These are phyloP conservation scores for Thamnophis elegans DNA, from an alignment of 2,797 vertebrate genomes.

Conservation along the genomic window DNA sequence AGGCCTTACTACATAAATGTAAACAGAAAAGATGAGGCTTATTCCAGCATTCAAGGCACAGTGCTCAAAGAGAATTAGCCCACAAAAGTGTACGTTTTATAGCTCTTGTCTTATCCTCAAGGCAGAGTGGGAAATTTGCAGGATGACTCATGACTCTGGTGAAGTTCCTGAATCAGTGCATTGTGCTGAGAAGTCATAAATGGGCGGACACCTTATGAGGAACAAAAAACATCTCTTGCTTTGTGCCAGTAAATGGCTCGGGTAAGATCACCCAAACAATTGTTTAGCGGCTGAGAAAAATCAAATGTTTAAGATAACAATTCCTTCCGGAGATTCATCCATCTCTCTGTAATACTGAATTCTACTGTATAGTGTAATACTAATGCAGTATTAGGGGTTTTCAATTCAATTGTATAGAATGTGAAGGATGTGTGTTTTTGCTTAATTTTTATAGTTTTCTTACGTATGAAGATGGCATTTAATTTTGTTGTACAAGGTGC, in stretches of 20 bases:
- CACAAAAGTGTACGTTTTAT: conserved; percentile 43
- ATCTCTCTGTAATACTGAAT: accelerated
- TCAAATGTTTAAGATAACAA: neutral
- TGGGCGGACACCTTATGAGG: neutral
- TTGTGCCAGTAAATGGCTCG: neutral
- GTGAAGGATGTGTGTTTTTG: too few species aligned
- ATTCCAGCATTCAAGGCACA: neutral
- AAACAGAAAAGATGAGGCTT: neutral
- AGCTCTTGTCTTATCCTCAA: conserved; percentile 19
- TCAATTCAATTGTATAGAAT: too few species aligned
- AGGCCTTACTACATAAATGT: neutral
- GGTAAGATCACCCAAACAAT: neutral
- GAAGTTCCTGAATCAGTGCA: conserved; percentile 55
- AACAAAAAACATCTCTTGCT: neutral
- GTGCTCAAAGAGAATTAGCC: conserved; percentile 24
- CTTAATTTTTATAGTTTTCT: too few species aligned
- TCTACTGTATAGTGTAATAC: too few species aligned
- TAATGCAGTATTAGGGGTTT: too few species aligned
- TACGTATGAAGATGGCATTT: too few species aligned
- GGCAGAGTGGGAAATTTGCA: conserved; percentile 49
- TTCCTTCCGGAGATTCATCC: neutral
- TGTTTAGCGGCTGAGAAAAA: neutral
- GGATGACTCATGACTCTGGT: conserved; percentile 56
- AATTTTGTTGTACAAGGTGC: too few species aligned
- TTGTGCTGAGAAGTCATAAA: conserved; percentile 62